Percentiles rank a stretch among this genome's conserved stretches.
Evolutionary conservation across 2,888 invertebrate genomes (phyloP).

Genomic region (Ligdia adustata): DNA sequence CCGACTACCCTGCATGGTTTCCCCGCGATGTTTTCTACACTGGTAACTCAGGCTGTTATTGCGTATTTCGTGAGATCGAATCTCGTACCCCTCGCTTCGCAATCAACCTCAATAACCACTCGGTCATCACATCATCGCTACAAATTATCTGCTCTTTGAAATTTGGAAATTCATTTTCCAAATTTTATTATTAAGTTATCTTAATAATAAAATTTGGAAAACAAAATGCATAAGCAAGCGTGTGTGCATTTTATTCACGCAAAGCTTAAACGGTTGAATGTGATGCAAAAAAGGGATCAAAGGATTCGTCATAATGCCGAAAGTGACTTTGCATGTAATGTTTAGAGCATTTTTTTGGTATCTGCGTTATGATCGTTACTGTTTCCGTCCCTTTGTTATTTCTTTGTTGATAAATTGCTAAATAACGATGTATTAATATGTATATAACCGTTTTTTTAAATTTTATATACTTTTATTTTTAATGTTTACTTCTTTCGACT

Average conservation of each 20-base stretch:
- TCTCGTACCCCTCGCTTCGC: too few relatives aligned
- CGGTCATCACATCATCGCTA: too few relatives aligned
- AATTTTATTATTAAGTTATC: not conserved
- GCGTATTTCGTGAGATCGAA: too few relatives aligned
- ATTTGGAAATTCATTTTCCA: not conserved
- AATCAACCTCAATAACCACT: too few relatives aligned
- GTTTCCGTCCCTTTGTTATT: conserved; percentile 7
- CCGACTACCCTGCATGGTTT: too few relatives aligned
- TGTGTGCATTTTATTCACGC: conserved; percentile 30
- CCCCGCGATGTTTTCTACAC: too few relatives aligned
- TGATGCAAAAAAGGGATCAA: conserved; percentile 27
- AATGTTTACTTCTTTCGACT: too few relatives aligned
- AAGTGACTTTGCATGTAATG: conserved; percentile 25
- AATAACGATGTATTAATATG: conserved; percentile 1
- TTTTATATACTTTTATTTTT: too few relatives aligned
- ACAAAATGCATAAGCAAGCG: conserved; percentile 22
- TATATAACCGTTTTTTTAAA: too few relatives aligned
- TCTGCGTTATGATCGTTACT: conserved; percentile 11
- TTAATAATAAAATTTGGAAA: too few relatives aligned
- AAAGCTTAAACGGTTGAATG: conserved; percentile 18
- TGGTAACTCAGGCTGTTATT: too few relatives aligned
- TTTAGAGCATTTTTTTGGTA: conserved; percentile 18
- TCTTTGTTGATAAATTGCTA: conserved; percentile 2
- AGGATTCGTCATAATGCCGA: conserved; percentile 30
- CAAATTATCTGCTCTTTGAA: too few relatives aligned